Conservation (phyloP, 2,797 vertebrate genomes). For the Neosilurus hyrtlii region DNA sequence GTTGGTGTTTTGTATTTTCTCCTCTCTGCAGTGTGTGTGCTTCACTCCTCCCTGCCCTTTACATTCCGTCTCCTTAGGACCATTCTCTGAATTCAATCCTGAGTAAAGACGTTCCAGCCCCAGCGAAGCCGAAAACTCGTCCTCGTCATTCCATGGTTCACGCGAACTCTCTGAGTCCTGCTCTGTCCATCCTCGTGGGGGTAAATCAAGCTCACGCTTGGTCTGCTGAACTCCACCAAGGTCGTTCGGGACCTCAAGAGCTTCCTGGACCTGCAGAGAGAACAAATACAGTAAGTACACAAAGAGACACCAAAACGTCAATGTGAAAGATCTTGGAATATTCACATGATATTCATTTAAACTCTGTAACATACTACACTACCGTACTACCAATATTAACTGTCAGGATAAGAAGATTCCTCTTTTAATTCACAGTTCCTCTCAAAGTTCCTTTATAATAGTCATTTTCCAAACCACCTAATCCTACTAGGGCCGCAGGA, state of each 20-base stretch:
- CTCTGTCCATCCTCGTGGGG: constrained; percentile 63
- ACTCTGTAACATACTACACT: not conserved
- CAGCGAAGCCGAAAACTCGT: constrained; percentile 46
- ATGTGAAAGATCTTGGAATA: not conserved
- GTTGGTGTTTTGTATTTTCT: not conserved
- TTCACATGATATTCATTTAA: not conserved
- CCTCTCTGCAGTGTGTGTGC: not conserved
- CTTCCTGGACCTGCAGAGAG: constrained; percentile 72
- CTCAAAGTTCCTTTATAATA: not conserved
- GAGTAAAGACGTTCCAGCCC: constrained; percentile 45
- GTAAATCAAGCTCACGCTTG: constrained; percentile 61
- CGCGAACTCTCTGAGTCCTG: constrained; percentile 61
- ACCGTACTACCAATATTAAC: not conserved
- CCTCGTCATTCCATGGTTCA: constrained; percentile 75
- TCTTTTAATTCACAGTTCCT: not conserved
- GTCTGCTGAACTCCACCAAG: constrained; percentile 64
- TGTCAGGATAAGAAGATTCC: not conserved
- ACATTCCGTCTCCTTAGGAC: constrained; percentile 33
- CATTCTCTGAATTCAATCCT: constrained; percentile 30
- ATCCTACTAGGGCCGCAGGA: too few species aligned
- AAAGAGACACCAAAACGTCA: not conserved
- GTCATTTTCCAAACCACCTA: too few species aligned
- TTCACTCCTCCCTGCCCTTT: constrained; percentile 51
- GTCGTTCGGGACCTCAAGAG: constrained; percentile 64
- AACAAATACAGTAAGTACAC: constrained; percentile 4